Evolutionary conservation across 2,888 invertebrate species (phyloP), one percentile per base, ranked within the genome.

Genomic region (Xestia sexstrigata): DNA sequence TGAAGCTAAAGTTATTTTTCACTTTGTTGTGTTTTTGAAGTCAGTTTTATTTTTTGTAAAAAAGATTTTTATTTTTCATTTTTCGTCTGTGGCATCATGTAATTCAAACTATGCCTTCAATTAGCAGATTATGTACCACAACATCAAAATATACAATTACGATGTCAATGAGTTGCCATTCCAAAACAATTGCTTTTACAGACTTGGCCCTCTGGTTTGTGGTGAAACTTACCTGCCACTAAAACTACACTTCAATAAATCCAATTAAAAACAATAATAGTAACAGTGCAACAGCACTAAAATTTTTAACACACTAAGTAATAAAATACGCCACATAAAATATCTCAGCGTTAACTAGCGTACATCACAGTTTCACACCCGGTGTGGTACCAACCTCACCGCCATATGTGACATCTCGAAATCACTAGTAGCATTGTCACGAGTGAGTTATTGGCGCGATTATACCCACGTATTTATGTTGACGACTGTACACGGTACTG

Each of bases 371-470:
- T 39, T 69, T 39, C 26, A 47, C 74, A 30, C 82, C 75, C 81
- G 45, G 78, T 92, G 87, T 85, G 30, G 49, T 70, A 39, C 78
- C 79, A 58, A n/a, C 89, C 77, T 75, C 42, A 76, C 76, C 76
- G 60, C 87, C 91, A 91, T 86, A 90, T 92, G 92, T 88, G 89
- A 86, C 89, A 83, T 89, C 91, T 91, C 91, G 82, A 89, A 90
- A 91, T 91, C 91, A 89, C 89, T 90, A 86, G 89, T 87, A 87
- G 83, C 84, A 87, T 86, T 89, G 88, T 88, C 88, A 89, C 79
- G 77, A 81, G 81, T 86, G 89, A 90, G 88, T 91, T 89, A 90
- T 90, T 79, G 89, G 82, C 77, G 85, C 84, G 86, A 90, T 90
- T 90, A 91, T 90, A 89, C 81, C 81, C 83, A 79, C 86, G 81